Evolutionary conservation across 1,140 invertebrate genomes (phyloP).

Genomic region (Drosophila busckii): DNA sequence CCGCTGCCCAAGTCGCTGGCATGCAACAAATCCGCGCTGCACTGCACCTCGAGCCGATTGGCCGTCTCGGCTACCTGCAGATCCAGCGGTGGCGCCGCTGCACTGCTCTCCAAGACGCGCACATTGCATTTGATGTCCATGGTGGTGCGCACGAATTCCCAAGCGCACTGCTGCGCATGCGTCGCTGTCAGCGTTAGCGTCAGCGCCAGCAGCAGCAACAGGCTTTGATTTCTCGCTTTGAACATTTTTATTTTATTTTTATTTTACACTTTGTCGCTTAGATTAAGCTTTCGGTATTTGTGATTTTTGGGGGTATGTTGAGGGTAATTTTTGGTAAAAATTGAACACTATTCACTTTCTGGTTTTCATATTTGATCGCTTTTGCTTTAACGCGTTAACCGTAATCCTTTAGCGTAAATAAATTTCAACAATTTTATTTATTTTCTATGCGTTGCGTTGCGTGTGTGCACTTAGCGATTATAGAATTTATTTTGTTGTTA

Average conservation of each 20-base stretch:
- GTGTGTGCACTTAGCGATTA: slow-evolving; percentile 28
- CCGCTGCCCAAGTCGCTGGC: slow-evolving; percentile 85
- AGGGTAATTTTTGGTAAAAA: slow-evolving; percentile 15
- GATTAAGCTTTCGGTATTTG: slow-evolving; percentile 1
- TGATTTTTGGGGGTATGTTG: background rate
- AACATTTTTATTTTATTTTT: slow-evolving; percentile 10
- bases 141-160: slow-evolving; percentile 74
- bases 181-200: slow-evolving; percentile 17
- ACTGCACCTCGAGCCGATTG: slow-evolving; percentile 83
- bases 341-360: slow-evolving; percentile 55
- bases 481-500: slow-evolving; percentile 6
- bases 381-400: slow-evolving; percentile 46
- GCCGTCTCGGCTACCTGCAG: slow-evolving; percentile 83
- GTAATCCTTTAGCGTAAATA: too few species aligned
- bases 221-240: slow-evolving; percentile 1
- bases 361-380: slow-evolving; percentile 70
- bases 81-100: slow-evolving; percentile 79
- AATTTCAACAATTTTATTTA: too few species aligned
- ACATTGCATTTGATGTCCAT: slow-evolving; percentile 81
- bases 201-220: slow-evolving; percentile 5
- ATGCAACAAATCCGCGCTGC: slow-evolving; percentile 83
- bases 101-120: slow-evolving; percentile 79
- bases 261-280: slow-evolving; percentile 2
- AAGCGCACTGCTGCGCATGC: slow-evolving; percentile 76
- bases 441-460: slow-evolving; percentile 9